A percentile compares a stretch with the other conserved stretches of the same genome.
Conservation (phyloP, 2,888 invertebrate species). For the Tetheella fluctuosa region DNA sequence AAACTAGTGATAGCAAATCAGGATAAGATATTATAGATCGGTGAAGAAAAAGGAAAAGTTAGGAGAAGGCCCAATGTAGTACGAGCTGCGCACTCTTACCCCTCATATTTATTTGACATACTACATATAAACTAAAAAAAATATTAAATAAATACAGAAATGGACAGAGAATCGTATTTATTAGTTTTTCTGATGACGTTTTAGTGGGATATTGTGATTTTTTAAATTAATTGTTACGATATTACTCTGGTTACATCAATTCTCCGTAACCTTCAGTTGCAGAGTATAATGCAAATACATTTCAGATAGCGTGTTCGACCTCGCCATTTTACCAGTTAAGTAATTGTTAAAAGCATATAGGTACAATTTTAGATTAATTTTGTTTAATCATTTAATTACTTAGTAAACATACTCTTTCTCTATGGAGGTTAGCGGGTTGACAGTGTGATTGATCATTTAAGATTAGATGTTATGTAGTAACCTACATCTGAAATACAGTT, state of each 20-base stretch:
- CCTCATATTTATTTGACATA: background rate
- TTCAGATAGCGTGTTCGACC: slow-evolving; percentile 2
- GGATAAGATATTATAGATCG: too few relatives aligned
- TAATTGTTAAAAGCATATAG: background rate
- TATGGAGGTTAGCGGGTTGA: background rate
- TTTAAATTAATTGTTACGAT: too few relatives aligned
- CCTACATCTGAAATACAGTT: background rate
- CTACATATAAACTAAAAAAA: background rate
- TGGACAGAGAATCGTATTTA: too few relatives aligned
- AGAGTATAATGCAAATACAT: background rate
- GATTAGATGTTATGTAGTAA: too few relatives aligned
- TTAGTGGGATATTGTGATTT: too few relatives aligned
- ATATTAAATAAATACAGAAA: too few relatives aligned
- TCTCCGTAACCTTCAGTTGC: background rate
- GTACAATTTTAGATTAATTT: background rate
- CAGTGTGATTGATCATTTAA: background rate
- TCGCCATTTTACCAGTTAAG: background rate
- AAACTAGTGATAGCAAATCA: too few relatives aligned
- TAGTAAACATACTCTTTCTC: too few relatives aligned
- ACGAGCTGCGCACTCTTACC: too few relatives aligned
- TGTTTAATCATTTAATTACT: background rate
- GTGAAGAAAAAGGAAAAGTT: too few relatives aligned
- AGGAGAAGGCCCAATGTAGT: too few relatives aligned
- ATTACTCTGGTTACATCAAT: slow-evolving; percentile 6
- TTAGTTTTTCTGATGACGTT: too few relatives aligned